Evolutionary conservation across 2,113 vertebrate species (phyloP).

Genomic region (Trogon surrucura): DNA sequence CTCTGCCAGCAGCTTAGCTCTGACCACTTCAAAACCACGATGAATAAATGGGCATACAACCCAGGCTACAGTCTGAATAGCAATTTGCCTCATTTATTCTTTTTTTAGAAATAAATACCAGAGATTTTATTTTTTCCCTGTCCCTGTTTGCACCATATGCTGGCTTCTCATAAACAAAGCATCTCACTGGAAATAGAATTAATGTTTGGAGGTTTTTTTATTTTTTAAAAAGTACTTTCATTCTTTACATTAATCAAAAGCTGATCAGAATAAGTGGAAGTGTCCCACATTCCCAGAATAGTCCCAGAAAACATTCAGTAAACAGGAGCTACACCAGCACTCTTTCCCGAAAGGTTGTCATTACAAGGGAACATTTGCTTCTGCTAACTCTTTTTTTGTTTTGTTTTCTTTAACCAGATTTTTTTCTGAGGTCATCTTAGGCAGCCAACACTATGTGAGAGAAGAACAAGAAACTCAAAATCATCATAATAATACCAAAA

Average conservation of each 20-base stretch:
- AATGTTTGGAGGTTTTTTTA: background rate
- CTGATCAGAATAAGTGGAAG: background rate
- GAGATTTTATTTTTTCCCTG: background rate
- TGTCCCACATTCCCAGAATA: background rate
- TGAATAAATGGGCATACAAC: background rate
- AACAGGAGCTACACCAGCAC: background rate
- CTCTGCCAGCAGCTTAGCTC: background rate
- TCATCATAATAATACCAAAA: slow-evolving; percentile 84
- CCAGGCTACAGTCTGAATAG: background rate
- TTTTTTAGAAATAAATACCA: slow-evolving; percentile 10
- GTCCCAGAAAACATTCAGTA: background rate
- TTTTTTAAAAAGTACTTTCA: background rate
- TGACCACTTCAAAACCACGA: background rate
- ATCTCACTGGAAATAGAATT: slow-evolving; percentile 14
- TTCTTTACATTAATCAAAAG: background rate
- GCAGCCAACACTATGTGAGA: slow-evolving; percentile 62
- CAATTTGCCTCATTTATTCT: background rate
- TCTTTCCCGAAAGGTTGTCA: background rate
- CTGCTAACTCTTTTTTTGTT: background rate
- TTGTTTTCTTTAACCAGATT: background rate
- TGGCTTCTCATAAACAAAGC: background rate
- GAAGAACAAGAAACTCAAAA: slow-evolving; percentile 84
- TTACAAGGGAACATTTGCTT: background rate
- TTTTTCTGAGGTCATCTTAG: slow-evolving; percentile 62
- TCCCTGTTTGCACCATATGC: background rate